Evolutionary conservation across 2,888 invertebrate species (phyloP).

Genomic region (Drosophila trichaetosa): DNA sequence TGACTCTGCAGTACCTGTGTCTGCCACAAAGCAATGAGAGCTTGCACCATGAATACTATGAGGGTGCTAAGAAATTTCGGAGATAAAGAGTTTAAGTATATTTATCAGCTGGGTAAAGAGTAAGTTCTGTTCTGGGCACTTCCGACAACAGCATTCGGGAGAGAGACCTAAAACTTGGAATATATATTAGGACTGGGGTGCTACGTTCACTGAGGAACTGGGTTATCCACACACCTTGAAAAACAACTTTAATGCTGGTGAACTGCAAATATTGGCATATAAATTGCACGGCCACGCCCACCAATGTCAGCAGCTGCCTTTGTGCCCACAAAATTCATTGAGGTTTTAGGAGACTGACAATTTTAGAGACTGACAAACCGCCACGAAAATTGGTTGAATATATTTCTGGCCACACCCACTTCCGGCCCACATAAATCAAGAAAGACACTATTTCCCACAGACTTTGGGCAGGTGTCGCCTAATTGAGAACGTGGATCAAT

Average conservation of each 20-base stretch:
- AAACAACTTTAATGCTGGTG: not conserved
- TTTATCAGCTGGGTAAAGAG: not conserved
- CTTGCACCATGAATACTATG: not conserved
- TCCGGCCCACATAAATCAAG: not conserved
- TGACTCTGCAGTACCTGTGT: not conserved
- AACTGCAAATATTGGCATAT: not conserved
- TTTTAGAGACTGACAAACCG: not conserved
- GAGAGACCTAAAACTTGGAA: no score
- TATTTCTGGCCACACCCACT: not conserved
- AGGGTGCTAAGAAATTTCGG: not conserved
- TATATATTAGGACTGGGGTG: not conserved
- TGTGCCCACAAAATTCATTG: no score
- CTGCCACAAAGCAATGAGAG: not conserved
- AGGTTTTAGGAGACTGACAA: no score
- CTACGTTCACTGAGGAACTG: not conserved
- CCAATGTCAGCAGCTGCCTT: not conserved
- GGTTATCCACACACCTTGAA: not conserved
- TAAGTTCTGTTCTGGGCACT: not conserved
- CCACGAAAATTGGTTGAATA: not conserved
- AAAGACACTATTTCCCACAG: not conserved
- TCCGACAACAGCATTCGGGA: not conserved
- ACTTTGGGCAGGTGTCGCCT: not conserved
- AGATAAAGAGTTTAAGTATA: not conserved
- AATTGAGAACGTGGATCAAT: not conserved
- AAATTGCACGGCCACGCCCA: not conserved